Conservation (phyloP, 2,888 invertebrate species). For the Busseola fusca region DNA sequence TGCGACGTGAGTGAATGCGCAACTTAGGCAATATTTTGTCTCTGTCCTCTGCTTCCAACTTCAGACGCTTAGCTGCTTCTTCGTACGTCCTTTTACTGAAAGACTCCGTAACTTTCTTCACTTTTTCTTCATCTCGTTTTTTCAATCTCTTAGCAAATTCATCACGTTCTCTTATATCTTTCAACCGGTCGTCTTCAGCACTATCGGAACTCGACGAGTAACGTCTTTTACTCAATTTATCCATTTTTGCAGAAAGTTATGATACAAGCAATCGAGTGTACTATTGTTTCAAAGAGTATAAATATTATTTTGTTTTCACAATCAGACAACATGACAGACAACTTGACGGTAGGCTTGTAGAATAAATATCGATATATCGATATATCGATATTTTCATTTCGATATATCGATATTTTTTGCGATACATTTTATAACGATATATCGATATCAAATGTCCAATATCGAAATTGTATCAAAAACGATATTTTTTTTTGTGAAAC, state of each 20-base stretch:
- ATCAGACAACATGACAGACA: neutral
- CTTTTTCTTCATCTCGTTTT: conserved; percentile 96
- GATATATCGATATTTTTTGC: too few relatives aligned
- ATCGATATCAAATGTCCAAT: too few relatives aligned
- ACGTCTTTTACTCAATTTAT: conserved; percentile 80
- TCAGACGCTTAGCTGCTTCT: conserved; percentile 97
- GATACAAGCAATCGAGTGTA: neutral
- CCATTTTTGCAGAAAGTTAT: conserved; percentile 65
- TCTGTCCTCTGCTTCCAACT: conserved; percentile 95
- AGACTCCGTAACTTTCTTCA: conserved; percentile 93
- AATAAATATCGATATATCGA: too few relatives aligned
- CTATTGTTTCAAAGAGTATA: too few relatives aligned
- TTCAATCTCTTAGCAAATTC: conserved; percentile 97
- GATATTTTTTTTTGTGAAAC: too few relatives aligned
- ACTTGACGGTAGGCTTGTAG: too few relatives aligned
- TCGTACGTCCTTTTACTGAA: conserved; percentile 92
- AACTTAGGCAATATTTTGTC: conserved; percentile 96
- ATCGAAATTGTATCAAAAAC: too few relatives aligned
- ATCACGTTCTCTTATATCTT: conserved; percentile 97
- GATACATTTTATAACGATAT: too few relatives aligned
- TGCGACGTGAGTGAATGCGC: conserved; percentile 96
- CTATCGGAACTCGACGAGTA: conserved; percentile 91
- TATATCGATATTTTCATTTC: too few relatives aligned
- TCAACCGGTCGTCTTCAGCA: conserved; percentile 93
- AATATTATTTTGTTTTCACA: too few relatives aligned